phyloP scores from a whole-genome alignment of 2,797 vertebrate species.

The Chiloscyllium punctatum region DNA sequence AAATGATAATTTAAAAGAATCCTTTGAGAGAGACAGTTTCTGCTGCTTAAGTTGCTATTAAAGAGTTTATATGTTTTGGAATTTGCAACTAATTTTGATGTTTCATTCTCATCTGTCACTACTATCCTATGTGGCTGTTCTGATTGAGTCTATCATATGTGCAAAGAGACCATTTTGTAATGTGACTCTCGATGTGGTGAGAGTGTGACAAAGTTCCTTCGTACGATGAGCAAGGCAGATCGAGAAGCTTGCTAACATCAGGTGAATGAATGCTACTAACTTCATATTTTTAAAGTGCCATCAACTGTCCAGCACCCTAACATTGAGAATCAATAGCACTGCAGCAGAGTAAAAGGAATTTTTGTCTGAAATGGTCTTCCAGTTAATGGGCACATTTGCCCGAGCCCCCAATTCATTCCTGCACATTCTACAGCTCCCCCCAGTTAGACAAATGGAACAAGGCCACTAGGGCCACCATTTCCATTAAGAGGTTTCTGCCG shows the following conservation, averaged over 20 bases:
- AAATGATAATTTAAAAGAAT: no score
- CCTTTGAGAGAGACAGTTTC: neutral
- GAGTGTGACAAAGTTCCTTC: neutral
- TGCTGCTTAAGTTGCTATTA: neutral
- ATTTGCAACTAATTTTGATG: neutral
- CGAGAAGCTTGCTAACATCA: neutral
- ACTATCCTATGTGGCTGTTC: neutral
- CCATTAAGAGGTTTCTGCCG: constrained; percentile 30
- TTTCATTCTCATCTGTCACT: neutral
- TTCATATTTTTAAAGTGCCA: neutral
- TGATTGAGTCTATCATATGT: neutral
- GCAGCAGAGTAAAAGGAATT: neutral
- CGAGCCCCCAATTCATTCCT: neutral
- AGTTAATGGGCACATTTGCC: neutral
- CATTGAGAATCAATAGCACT: neutral
- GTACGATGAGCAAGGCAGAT: neutral
- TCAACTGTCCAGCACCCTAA: neutral
- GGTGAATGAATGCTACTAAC: neutral
- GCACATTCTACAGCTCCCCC: constrained; percentile 18
- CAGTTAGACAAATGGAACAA: constrained; percentile 26
- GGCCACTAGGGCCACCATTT: neutral
- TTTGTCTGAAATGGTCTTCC: neutral
- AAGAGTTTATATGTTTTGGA: neutral
- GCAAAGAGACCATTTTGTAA: neutral
- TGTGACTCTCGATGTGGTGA: neutral